Evolutionary conservation across 2,113 vertebrate genomes (phyloP).

Genomic region (Smithornis capensis): DNA sequence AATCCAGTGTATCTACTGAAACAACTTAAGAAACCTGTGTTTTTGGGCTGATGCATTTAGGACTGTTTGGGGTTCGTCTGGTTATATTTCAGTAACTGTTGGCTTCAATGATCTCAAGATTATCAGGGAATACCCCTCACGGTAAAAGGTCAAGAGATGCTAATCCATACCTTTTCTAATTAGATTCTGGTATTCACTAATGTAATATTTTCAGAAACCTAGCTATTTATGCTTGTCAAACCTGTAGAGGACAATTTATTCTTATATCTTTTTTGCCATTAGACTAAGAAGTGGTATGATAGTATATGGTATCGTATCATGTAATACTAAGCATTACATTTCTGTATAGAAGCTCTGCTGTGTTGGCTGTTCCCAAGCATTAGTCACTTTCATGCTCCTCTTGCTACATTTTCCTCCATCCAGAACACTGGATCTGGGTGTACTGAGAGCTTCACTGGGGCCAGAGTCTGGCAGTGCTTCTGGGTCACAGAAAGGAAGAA

Average conservation of each 20-base stretch:
- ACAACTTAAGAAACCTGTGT: not conserved
- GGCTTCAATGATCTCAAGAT: not conserved
- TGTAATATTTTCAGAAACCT: not conserved
- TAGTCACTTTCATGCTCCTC: not conserved
- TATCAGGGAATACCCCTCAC: not conserved
- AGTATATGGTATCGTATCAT: not conserved
- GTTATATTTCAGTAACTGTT: not conserved
- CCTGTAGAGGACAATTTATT: not conserved
- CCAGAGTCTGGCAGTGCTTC: not conserved
- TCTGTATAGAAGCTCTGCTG: not conserved
- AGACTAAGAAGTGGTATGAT: not conserved
- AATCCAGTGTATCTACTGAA: not conserved
- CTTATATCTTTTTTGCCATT: not conserved
- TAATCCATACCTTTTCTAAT: not conserved
- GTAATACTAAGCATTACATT: not conserved
- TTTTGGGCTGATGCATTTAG: not conserved
- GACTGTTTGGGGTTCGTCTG: not conserved
- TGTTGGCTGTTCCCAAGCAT: not conserved
- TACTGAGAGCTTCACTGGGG: fast-evolving
- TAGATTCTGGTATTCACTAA: not conserved
- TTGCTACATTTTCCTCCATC: not conserved
- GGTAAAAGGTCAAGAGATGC: not conserved
- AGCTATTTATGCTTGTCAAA: not conserved
- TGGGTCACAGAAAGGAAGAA: not conserved
- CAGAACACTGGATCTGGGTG: not conserved